A percentile compares a stretch with the other conserved stretches of the same genome.
Evolutionary conservation across 2,113 vertebrate genomes (phyloP).

Genomic region (Catharus bicknelli): DNA sequence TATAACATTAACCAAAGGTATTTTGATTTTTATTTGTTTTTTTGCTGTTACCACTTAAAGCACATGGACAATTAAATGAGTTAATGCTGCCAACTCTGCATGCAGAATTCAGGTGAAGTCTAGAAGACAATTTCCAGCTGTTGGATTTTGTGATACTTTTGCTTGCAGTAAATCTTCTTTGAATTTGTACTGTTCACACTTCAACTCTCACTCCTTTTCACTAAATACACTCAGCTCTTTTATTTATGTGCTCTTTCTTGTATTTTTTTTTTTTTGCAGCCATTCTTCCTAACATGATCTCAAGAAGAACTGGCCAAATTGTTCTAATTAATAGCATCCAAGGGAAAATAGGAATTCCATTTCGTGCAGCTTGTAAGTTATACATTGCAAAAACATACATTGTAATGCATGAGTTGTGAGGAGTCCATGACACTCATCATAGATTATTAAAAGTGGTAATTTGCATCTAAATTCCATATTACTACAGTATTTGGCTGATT

Average conservation of each 20-base stretch:
- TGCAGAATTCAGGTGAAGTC: neutral
- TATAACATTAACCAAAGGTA: conserved; percentile 92
- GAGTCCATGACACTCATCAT: neutral
- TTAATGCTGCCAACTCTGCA: neutral
- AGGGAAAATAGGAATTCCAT: conserved; percentile 89
- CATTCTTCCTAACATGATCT: conserved; percentile 92
- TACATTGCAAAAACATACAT: neutral
- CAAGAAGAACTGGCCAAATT: conserved; percentile 89
- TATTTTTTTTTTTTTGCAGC: conserved; percentile 68
- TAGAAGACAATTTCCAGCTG: neutral
- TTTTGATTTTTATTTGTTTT: neutral
- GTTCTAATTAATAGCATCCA: conserved; percentile 92
- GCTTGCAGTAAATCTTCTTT: neutral
- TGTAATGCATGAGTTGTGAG: neutral
- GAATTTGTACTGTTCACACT: neutral
- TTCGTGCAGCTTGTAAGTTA: conserved; percentile 93
- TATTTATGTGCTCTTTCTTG: neutral
- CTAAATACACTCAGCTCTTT: neutral
- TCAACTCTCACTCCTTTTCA: neutral
- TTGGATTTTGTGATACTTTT: neutral
- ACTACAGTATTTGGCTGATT: neutral
- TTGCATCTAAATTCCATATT: neutral
- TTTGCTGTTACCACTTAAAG: neutral
- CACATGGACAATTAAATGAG: neutral
- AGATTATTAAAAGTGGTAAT: neutral